Conservation (phyloP, 2,113 vertebrate species). For the Apistogramma diplotaenia region DNA sequence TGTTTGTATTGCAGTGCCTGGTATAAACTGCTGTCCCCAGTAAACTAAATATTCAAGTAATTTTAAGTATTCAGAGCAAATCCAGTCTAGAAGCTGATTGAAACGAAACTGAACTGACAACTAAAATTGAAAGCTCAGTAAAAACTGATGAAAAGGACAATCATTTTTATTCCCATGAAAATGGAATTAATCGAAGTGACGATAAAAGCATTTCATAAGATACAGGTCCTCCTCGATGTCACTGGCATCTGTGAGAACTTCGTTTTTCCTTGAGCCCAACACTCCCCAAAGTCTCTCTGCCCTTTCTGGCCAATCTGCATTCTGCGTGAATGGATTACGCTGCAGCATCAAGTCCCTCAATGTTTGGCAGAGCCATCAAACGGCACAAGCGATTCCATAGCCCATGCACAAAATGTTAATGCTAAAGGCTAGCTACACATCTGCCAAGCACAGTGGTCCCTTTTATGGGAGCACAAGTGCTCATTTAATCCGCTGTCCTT, state of each 20-base stretch:
- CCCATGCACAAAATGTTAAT: conserved; percentile 63
- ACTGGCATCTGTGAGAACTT: conserved; percentile 47
- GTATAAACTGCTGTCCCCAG: too few species aligned
- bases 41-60: too few species aligned
- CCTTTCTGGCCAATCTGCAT: conserved; percentile 27
- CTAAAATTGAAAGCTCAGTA: too few species aligned
- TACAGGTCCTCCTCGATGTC: conserved; percentile 9
- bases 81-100: too few species aligned
- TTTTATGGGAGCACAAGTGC: conserved; percentile 67
- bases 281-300: conserved; percentile 1
- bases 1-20: too few species aligned
- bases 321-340: conserved; percentile 30
- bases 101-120: too few species aligned
- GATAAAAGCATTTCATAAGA: conserved; percentile 1
- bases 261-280: conserved; percentile 29
- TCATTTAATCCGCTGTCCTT: conserved; percentile 64
- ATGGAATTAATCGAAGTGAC: neutral
- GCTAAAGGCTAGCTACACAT: conserved; percentile 68
- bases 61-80: too few species aligned
- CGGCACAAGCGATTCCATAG: conserved; percentile 21
- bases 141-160: neutral
- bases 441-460: conserved; percentile 64
- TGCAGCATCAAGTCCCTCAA: conserved; percentile 28
- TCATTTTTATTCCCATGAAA: neutral
- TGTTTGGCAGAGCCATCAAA: conserved; percentile 59